Percentiles rank a stretch among this genome's conserved stretches.
Conservation (phyloP, 2,888 invertebrate species). For the Cephus pygmeus region DNA sequence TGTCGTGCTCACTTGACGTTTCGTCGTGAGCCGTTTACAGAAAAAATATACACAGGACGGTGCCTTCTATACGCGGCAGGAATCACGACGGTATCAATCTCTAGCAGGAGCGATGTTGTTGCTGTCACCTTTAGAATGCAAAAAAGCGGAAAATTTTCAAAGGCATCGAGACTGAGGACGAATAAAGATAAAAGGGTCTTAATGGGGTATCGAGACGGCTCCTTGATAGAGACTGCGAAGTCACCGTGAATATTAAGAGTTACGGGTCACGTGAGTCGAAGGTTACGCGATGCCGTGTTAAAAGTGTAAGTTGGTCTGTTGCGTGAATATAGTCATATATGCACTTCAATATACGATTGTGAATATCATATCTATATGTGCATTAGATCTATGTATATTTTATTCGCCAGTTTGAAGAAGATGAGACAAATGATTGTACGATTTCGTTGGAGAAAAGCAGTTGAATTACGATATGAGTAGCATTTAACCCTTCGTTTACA, state of each 20-base stretch:
- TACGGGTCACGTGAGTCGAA: not conserved
- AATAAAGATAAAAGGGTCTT: not conserved
- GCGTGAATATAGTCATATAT: not conserved
- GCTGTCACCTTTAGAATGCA: not conserved
- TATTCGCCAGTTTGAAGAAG: not conserved
- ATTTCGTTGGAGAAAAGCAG: no score
- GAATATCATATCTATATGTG: not conserved
- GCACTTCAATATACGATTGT: not conserved
- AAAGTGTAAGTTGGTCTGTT: not conserved
- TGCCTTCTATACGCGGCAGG: not conserved
- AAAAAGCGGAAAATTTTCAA: not conserved
- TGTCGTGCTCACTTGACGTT: not conserved
- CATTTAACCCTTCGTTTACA: not conserved
- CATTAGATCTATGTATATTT: not conserved
- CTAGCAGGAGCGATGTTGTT: not conserved
- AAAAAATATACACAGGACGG: not conserved
- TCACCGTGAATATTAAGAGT: not conserved
- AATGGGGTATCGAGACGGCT: not conserved
- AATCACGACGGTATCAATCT: not conserved
- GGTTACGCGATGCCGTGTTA: not conserved
- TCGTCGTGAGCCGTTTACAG: not conserved
- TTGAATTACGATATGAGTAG: no score
- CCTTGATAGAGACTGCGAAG: not conserved
- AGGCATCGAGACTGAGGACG: not conserved
- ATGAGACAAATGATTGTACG: not conserved